Conservation (phyloP, 2,797 vertebrate species). For the Hippoglossus hippoglossus region DNA sequence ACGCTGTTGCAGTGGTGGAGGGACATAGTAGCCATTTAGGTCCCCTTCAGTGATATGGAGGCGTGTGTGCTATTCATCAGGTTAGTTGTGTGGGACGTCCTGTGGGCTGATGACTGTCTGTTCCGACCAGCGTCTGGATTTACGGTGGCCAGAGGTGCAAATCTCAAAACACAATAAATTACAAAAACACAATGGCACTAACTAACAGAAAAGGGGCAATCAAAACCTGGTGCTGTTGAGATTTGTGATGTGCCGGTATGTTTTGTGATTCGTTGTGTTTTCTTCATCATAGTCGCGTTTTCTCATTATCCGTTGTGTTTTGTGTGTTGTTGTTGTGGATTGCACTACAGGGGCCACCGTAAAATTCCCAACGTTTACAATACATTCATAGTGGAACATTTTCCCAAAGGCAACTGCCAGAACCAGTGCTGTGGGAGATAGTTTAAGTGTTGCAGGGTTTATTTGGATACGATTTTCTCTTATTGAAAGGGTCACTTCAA, state of each 20-base stretch:
- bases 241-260: too few species aligned
- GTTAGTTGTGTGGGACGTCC: constrained; percentile 35
- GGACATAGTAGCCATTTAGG: constrained; percentile 52
- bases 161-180: too few species aligned
- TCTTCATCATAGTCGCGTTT: too few species aligned
- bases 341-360: too few species aligned
- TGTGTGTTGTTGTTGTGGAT: too few species aligned
- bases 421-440: constrained; percentile 18
- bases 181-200: too few species aligned
- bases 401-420: constrained; percentile 37
- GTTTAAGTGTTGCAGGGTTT: constrained; percentile 28
- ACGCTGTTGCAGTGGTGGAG: constrained; percentile 60
- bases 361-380: constrained; percentile 33
- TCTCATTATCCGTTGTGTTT: too few species aligned
- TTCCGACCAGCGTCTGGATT: constrained; percentile 1
- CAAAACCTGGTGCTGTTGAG: too few species aligned
- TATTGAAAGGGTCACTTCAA: constrained; percentile 45
- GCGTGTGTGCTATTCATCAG: constrained; percentile 31
- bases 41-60: constrained; percentile 29
- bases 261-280: too few species aligned
- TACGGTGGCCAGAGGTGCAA: too few species aligned
- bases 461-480: constrained; percentile 43
- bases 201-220: too few species aligned
- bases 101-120: constrained; percentile 30
- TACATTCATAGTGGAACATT: constrained; percentile 9